Evolutionary conservation across 2,797 vertebrate species (phyloP).

Genomic region (Graptemys geographica): DNA sequence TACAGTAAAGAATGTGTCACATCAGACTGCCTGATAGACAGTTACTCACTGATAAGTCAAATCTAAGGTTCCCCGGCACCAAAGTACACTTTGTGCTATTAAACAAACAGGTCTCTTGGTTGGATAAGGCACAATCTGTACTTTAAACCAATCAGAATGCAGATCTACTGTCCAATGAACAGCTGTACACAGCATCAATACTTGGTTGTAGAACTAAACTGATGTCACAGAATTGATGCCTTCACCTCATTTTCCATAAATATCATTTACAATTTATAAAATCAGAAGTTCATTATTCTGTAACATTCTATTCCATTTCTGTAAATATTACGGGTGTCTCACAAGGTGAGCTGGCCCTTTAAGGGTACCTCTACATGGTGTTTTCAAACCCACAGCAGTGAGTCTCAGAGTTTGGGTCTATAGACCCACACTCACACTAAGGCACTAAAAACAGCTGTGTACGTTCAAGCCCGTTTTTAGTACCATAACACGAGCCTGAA

Average conservation of each 20-base stretch:
- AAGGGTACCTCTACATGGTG: background rate
- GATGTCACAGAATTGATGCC: background rate
- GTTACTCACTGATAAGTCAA: slow-evolving; percentile 48
- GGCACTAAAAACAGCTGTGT: background rate
- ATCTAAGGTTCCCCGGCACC: slow-evolving; percentile 54
- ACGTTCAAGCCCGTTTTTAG: background rate
- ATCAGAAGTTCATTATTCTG: background rate
- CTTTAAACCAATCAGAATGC: background rate
- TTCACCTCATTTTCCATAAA: background rate
- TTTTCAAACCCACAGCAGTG: background rate
- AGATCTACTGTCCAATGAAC: slow-evolving; percentile 4
- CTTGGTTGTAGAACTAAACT: background rate
- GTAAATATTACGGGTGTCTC: background rate
- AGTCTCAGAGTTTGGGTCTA: background rate
- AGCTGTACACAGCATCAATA: slow-evolving; percentile 25
- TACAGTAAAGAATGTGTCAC: slow-evolving; percentile 21
- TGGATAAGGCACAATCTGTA: background rate
- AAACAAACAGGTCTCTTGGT: background rate
- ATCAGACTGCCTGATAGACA: slow-evolving; percentile 29
- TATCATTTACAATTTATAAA: background rate
- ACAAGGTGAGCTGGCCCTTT: background rate
- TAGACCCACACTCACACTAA: background rate
- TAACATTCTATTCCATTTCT: background rate
- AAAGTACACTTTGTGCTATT: slow-evolving; percentile 14
- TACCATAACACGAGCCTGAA: background rate